These are phyloP conservation scores for Miichthys miiuy DNA, from an alignment of 2,797 vertebrate genomes.

Conservation along the genomic window DNA sequence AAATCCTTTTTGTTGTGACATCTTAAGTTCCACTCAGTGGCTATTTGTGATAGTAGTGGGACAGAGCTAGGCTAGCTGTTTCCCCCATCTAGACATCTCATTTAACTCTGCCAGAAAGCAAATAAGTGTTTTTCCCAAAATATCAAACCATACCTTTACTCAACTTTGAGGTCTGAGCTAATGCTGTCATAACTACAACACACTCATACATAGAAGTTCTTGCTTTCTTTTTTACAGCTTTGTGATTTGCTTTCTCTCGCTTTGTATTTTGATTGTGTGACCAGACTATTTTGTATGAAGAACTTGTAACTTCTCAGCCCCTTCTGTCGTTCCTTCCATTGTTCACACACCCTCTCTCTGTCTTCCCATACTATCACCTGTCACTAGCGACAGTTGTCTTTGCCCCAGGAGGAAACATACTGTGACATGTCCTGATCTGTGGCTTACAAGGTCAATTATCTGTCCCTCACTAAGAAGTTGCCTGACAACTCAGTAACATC, in stretches of 20 bases:
- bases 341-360: slow-evolving; percentile 15
- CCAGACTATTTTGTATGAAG: neutral
- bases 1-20: neutral
- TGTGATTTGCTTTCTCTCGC: neutral
- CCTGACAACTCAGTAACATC: slow-evolving; percentile 47
- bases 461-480: slow-evolving; percentile 47
- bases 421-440: slow-evolving; percentile 57
- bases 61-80: neutral
- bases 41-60: neutral
- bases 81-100: neutral
- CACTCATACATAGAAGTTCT: neutral
- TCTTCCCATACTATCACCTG: slow-evolving; percentile 39
- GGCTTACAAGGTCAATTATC: slow-evolving; percentile 52
- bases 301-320: slow-evolving; percentile 21
- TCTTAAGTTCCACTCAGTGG: neutral
- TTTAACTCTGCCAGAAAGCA: neutral
- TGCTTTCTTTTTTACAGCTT: neutral
- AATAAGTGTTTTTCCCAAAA: slow-evolving; percentile 5
- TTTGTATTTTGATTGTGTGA: slow-evolving; percentile 10
- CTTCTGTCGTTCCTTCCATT: neutral
- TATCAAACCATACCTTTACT: neutral
- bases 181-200: neutral
- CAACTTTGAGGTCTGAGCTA: neutral
- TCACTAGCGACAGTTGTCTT: slow-evolving; percentile 45
- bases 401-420: slow-evolving; percentile 38